Base-by-base conservation (phyloP, 2,797 vertebrate genomes). In the Mormyrus hasselquistii region DNA sequence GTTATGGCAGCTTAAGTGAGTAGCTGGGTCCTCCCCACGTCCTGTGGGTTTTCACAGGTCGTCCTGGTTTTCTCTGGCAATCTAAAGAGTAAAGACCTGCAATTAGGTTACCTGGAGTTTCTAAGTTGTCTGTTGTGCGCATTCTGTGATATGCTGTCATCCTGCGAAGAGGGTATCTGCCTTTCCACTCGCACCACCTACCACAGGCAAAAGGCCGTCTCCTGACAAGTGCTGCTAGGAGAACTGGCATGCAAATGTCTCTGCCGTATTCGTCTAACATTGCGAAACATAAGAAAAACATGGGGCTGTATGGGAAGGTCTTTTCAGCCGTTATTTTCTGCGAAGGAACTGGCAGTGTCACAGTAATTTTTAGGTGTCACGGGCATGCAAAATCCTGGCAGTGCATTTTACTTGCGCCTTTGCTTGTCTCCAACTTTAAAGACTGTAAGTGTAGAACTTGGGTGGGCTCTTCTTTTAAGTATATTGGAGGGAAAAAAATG, bases 401-500 rank as follows among this genome's bases (percentile, higher is more conserved):
- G 3, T 1, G 9, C 4, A 9, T 29, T 65, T 65, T 25, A 12
- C 62, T 65, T 29, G 22, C 10, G 25, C 8, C 62, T 29, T 12
- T 29, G 62, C 62, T 65, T n/a, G 25, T 65, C 25, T 65, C 22
- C 25, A 29, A 65, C 62, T 65, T 65, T 65, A 65, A 12, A 65
- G 62, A n/a, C 59, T 62, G 22, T 22, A 62, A 62, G 59, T 25
- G 7, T 62, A 62, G 59, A 25, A 25, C 62, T 65, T 65, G 59
- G 59, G 22, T 65, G 22, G 22, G 59, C 59, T 65, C 62, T 29
- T 65, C 62, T 65, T 65, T 4, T 12, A 65, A 29, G 62, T 65
- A 65, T 65, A 65, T 4, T 65, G 62, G 29, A 34, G 29, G 62
- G 22, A 65, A 65, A 59, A 92, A 97, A 96, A 90, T 98, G 97